Conservation (phyloP, 2,888 invertebrate species). For the Pinctada fucata region DNA sequence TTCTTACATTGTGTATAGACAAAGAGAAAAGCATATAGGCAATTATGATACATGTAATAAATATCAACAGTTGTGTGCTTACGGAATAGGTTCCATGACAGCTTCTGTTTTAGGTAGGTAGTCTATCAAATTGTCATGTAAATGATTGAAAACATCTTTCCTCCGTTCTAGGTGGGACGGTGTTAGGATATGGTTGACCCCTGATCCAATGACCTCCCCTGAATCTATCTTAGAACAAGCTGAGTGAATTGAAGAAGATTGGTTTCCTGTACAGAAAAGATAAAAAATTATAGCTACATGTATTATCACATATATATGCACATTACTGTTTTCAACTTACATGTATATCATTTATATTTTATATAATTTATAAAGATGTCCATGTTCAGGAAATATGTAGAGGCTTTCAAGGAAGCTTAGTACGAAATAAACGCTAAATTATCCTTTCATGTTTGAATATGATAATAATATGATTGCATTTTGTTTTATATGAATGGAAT, state of each 20-base stretch:
- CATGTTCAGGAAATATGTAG: no score
- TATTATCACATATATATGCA: neutral
- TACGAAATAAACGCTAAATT: no score
- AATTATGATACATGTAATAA: no score
- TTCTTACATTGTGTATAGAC: no score
- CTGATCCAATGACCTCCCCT: conserved; percentile 70
- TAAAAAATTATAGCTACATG: neutral
- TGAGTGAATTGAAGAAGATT: conserved; percentile 35
- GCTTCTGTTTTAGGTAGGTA: conserved; percentile 60
- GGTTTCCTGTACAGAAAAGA: conserved; percentile 30
- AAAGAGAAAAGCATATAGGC: no score
- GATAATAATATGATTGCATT: no score
- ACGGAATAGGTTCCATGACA: conserved; percentile 31
- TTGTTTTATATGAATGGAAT: no score
- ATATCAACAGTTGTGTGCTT: neutral
- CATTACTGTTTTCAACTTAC: neutral
- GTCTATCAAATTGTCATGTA: conserved; percentile 63
- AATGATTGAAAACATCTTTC: conserved; percentile 65
- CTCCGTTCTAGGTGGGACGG: conserved; percentile 65
- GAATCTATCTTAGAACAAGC: conserved; percentile 64
- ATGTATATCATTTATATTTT: neutral
- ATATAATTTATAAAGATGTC: neutral
- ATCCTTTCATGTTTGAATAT: no score
- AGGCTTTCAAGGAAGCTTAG: no score
- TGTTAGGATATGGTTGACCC: conserved; percentile 64